A percentile compares a stretch with the other conserved stretches of the same genome.
Conservation (phyloP, 2,888 invertebrate species). For the Spodoptera exigua region DNA sequence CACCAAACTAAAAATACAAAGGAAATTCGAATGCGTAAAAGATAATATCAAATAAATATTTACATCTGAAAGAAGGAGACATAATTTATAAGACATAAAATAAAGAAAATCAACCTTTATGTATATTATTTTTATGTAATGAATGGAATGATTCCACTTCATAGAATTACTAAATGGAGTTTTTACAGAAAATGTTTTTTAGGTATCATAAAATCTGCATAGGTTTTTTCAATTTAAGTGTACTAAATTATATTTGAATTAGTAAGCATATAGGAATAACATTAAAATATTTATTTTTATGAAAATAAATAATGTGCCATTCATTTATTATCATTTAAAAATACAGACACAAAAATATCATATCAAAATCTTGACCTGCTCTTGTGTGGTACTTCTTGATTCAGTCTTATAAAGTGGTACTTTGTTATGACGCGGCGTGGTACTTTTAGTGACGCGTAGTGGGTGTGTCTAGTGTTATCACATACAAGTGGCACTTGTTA, state of each 20-base stretch:
- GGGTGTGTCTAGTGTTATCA: slow-evolving; percentile 54
- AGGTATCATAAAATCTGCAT: too few relatives aligned
- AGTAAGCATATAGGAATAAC: background rate
- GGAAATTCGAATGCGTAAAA: slow-evolving; percentile 44
- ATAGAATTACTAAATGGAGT: too few relatives aligned
- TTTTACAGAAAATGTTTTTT: too few relatives aligned
- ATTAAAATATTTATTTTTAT: too few relatives aligned
- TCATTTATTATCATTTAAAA: too few relatives aligned
- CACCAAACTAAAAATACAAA: slow-evolving; percentile 30
- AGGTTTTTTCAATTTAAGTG: background rate
- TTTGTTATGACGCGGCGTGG: slow-evolving; percentile 49
- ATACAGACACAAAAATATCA: too few relatives aligned
- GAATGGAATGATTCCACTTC: too few relatives aligned
- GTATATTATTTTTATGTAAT: too few relatives aligned
- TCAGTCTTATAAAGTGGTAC: slow-evolving; percentile 42
- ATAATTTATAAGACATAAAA: background rate
- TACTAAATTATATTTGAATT: slow-evolving; percentile 1
- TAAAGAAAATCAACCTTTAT: background rate
- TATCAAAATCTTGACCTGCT: too few relatives aligned
- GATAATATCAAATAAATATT: slow-evolving; percentile 15
- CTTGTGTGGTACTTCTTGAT: slow-evolving; percentile 36
- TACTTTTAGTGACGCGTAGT: slow-evolving; percentile 53
- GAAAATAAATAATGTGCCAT: too few relatives aligned
- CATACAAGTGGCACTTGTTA: slow-evolving; percentile 43
- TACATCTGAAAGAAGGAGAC: background rate